Conservation (phyloP, 2,888 invertebrate genomes). For the Trissonchulus latispiculum region DNA sequence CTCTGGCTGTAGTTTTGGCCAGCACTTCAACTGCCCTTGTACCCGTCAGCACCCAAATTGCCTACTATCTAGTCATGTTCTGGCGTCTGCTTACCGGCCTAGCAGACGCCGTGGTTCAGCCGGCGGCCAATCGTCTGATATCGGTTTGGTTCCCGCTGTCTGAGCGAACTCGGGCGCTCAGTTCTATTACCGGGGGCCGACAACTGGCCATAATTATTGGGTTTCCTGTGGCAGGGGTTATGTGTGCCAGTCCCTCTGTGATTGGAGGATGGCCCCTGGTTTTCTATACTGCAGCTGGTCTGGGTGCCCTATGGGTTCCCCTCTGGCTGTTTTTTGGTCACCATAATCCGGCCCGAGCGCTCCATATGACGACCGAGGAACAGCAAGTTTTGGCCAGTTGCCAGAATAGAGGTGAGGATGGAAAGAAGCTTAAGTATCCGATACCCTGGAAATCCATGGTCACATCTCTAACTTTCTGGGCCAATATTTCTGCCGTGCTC, state of each 20-base stretch:
- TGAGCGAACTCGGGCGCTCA: slow-evolving; percentile 4
- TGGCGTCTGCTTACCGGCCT: slow-evolving; percentile 10
- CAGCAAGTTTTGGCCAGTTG: background rate
- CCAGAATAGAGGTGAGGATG: background rate
- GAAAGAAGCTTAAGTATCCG: background rate
- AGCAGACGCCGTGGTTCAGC: slow-evolving; percentile 20
- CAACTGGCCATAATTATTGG: slow-evolving; percentile 15
- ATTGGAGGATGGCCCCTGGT: slow-evolving; percentile 21
- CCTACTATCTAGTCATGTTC: background rate
- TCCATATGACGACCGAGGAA: background rate
- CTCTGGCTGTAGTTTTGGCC: background rate
- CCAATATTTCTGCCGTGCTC: slow-evolving; percentile 7
- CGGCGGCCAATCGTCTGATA: slow-evolving; percentile 5
- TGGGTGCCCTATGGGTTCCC: background rate
- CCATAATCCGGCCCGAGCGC: background rate
- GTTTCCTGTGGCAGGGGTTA: slow-evolving; percentile 14
- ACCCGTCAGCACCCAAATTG: background rate
- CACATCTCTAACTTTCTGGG: background rate
- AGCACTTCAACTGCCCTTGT: background rate
- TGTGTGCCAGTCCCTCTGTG: background rate
- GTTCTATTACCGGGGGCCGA: slow-evolving; percentile 17
- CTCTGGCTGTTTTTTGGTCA: slow-evolving; percentile 10
- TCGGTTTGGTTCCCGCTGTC: slow-evolving; percentile 6
- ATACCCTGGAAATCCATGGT: slow-evolving; percentile 9
- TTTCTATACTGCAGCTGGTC: slow-evolving; percentile 9